These are phyloP conservation scores for Steinernema scapterisci DNA, from an alignment of 2,888 invertebrate genomes.

Conservation along the genomic window DNA sequence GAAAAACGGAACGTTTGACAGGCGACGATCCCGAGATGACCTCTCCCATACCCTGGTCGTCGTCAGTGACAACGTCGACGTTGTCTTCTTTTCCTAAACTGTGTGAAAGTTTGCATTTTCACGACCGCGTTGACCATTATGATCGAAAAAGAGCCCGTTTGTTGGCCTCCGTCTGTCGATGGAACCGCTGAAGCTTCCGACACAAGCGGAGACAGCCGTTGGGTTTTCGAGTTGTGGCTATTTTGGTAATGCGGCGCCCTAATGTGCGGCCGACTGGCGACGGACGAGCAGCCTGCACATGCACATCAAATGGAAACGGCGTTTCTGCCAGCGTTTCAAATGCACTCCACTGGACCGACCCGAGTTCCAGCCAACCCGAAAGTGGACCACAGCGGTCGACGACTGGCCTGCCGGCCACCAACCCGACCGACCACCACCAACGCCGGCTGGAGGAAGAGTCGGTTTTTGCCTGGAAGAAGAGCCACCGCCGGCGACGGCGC, in stretches of 20 bases:
- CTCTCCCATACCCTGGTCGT: too few relatives aligned
- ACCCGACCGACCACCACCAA: too few relatives aligned
- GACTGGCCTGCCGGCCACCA: too few relatives aligned
- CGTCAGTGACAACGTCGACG: background rate
- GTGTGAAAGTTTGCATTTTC: slow-evolving; percentile 22
- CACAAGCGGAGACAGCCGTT: background rate
- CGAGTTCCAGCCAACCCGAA: too few relatives aligned
- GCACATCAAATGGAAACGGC: background rate
- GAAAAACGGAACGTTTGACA: too few relatives aligned
- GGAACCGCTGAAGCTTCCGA: background rate
- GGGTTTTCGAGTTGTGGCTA: too few relatives aligned
- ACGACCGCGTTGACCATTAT: slow-evolving; percentile 1
- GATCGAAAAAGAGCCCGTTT: background rate
- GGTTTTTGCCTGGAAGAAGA: background rate
- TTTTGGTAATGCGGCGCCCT: background rate
- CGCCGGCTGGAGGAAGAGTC: too few relatives aligned
- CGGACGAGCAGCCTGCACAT: background rate
- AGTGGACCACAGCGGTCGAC: too few relatives aligned
- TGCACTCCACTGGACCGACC: background rate
- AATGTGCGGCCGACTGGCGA: background rate
- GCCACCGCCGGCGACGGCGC: background rate
- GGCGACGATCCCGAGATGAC: too few relatives aligned
- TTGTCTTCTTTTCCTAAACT: background rate
- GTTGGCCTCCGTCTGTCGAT: background rate
- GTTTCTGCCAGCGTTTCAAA: background rate